phyloP scores from a whole-genome alignment of 1,140 invertebrate genomes.

The Bombus vancouverensis region DNA sequence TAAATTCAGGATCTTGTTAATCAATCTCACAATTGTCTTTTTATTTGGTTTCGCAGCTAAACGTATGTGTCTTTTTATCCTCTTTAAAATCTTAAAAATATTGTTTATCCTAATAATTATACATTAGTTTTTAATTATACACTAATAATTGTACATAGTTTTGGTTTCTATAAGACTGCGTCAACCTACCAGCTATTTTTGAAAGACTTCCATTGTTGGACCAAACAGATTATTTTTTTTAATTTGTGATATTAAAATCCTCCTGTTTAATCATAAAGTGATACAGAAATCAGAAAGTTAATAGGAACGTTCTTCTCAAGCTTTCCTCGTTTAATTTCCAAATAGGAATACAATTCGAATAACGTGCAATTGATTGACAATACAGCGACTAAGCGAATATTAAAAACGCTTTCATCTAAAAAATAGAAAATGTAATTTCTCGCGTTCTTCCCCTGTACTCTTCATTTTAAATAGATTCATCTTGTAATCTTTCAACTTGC shows the following conservation, averaged over 20 bases:
- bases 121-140: no score
- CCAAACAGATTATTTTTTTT: no score
- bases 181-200: neutral
- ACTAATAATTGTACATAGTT: neutral
- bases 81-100: no score
- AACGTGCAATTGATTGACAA: no score
- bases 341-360: no score
- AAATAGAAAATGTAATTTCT: neutral
- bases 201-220: neutral
- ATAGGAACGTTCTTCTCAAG: neutral
- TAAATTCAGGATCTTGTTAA: neutral
- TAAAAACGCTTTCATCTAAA: neutral
- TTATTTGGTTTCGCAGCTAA: no score
- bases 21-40: neutral
- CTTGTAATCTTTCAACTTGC: neutral
- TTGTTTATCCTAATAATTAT: no score
- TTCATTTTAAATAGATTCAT: neutral
- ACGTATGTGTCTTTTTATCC: no score
- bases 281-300: neutral
- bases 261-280: neutral
- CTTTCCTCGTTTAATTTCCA: neutral
- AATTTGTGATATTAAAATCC: neutral
- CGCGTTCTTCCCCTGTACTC: accelerated
- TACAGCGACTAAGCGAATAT: neutral
- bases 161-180: neutral